Conservation (phyloP, 2,888 invertebrate genomes). For the Pammene aurita region DNA sequence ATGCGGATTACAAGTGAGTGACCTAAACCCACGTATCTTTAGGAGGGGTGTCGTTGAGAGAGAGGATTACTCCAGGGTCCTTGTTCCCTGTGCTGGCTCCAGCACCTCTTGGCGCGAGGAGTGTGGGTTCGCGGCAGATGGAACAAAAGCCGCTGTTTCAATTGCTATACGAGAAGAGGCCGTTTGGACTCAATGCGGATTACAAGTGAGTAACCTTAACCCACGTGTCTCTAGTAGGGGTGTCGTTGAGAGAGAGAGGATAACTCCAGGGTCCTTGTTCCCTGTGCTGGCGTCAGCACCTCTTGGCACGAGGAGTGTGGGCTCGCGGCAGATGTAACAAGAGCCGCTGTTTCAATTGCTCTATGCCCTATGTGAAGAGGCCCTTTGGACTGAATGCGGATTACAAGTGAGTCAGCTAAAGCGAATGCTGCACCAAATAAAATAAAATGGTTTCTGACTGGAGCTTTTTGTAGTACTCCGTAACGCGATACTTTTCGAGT, state of each 20-base stretch:
- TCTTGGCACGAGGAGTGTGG: conserved; percentile 52
- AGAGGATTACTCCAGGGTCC: conserved; percentile 89
- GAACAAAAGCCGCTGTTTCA: conserved; percentile 88
- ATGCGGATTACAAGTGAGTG: conserved; percentile 86
- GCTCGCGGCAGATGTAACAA: conserved; percentile 43
- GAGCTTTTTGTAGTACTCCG: too few relatives aligned
- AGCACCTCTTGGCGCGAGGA: conserved; percentile 56
- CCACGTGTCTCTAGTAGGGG: conserved; percentile 90
- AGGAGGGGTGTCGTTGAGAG: conserved; percentile 91
- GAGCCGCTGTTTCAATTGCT: conserved; percentile 91
- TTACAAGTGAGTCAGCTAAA: conserved; percentile 80
- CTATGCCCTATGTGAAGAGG: conserved; percentile 92
- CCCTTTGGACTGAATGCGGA: conserved; percentile 86
- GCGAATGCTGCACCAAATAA: too few relatives aligned
- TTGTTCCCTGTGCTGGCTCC: conserved; percentile 93
- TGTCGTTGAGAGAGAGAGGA: conserved; percentile 91
- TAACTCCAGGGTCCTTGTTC: conserved; percentile 90
- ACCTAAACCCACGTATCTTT: conserved; percentile 85
- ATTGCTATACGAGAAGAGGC: conserved; percentile 92
- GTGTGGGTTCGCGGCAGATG: conserved; percentile 46
- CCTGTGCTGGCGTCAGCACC: conserved; percentile 89
- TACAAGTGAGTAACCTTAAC: conserved; percentile 80
- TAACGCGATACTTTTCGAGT: too few relatives aligned
- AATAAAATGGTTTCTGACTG: too few relatives aligned
- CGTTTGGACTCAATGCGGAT: too few relatives aligned